Evolutionary conservation across 2,797 vertebrate genomes (phyloP), one percentile per base, ranked within the genome.

Genomic region (Bradypodion ventrale): DNA sequence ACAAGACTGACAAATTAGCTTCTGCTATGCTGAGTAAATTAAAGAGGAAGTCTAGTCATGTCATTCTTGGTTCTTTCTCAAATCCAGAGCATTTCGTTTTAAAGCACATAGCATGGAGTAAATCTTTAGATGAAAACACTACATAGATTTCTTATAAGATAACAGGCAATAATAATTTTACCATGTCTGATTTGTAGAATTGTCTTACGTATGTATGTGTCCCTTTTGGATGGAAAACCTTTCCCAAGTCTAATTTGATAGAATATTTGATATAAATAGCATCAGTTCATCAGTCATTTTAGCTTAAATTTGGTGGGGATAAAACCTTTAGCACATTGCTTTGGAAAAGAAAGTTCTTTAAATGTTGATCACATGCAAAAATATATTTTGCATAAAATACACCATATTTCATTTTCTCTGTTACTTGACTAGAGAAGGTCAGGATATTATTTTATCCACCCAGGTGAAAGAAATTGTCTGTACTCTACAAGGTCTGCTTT

Each of bases 401-500:
- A 56, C 35, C 21, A 56, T 68, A 88, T 69, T 74, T 37, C 78
- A 66, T 66, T 79, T 82, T 32, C 7, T 1, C 2, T 1, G 3
- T 59, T 56, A 52, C 90, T 87, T 46, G 0, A 2, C 84, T 86
- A 80, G 86, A 75, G 66, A 84, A 83, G 74, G 75, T 85, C 89
- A 75, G 46, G 89, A 85, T 81, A 29, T 86, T 89, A 6, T 93
- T 94, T 93, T 84, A 90, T 84, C 81, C 46, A 89, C 35, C 90
- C 84, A 86, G 90, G 65, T 68, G 82, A 88, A 91, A 85, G 3
- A 79, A 90, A 83, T 85, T n/a, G 44, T 81, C 70, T 86, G 27
- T 90, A 52, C 68, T 84, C 72, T 91, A 49, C 9, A 85, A 75
- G 89, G n/a, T 27, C 40, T 87, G 66, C 62, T 87, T 75, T 88